Evolutionary conservation across 2,797 vertebrate species (phyloP).

Genomic region (Melopsittacus undulatus): DNA sequence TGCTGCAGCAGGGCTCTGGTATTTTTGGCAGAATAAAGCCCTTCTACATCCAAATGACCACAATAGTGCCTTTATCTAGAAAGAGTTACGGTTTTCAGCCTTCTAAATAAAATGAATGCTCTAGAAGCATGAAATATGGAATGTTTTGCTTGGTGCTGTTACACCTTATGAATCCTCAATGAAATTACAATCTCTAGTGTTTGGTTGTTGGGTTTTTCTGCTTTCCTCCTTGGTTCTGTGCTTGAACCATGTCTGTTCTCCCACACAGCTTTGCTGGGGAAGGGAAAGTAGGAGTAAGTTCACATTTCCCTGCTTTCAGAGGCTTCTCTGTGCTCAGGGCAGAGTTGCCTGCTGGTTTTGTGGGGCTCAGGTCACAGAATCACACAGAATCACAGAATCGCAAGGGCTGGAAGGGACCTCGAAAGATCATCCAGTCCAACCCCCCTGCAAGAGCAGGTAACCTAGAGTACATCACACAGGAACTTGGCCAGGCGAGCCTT

Average conservation of each 20-base stretch:
- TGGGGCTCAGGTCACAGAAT: neutral
- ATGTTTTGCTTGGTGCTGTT: neutral
- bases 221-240: neutral
- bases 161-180: conserved; percentile 17
- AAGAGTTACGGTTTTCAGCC: neutral
- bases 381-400: too few species aligned
- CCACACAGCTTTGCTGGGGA: neutral
- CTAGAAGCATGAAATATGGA: neutral
- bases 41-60: neutral
- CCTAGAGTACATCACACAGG: too few species aligned
- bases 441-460: too few species aligned
- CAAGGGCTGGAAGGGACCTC: too few species aligned
- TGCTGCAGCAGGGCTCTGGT: neutral
- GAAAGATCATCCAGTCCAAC: too few species aligned
- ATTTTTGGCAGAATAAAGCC: neutral
- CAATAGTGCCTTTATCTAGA: conserved; percentile 5
- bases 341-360: neutral
- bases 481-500: too few species aligned
- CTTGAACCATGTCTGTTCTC: conserved; percentile 10
- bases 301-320: neutral
- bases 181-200: neutral
- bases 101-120: conserved; percentile 18
- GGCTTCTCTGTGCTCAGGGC: neutral
- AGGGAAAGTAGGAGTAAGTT: neutral
- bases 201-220: neutral